Base-by-base conservation (phyloP, 1,140 invertebrate genomes). In the Epicauta chinensis region DNA sequence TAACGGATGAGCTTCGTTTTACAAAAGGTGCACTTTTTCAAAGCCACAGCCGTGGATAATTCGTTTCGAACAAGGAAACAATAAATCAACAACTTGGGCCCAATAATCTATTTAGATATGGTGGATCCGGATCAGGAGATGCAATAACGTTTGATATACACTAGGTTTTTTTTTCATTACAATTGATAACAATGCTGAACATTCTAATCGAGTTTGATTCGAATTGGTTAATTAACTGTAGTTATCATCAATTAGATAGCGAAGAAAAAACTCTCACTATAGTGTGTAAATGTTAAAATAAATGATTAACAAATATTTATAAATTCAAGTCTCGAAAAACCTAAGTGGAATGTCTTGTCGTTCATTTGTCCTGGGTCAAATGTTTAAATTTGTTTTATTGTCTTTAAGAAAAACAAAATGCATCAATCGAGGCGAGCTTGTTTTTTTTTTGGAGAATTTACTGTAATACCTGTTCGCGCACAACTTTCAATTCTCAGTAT, bases 331-430 rank as follows among this genome's bases (percentile, higher is more conserved):
- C 49, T 49, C 38, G 39, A 35, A 43, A 43, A 42, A 53, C 56
- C 12, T 61, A 61, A 61, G 59, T 61, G 59, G 59, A 61, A 61
- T 61, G 53, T 61, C 59, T 56, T 61, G 59, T 61, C 57, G 47
- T 56, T 52, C 46, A 61, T 61, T 58, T 61, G 59, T 61, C 44
- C 46, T 36, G 36, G 36, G 46, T 49, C 45, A 47, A 47, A 47
- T 47, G 45, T 47, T 47, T 49, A 35, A 49, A 30, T 49, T 49
- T 15, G 46, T 49, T 49, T 49, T 49, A 49, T 49, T 49, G 23
- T 23, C 23, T 23, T 23, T 23, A 0, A 7, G 23, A 23, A 23
- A 23, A n/a, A n/a, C n/a, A n/a, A n/a, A 23, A 23, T 23, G 23
- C 23, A 23, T 23, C 23, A 23, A 23, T n/a, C n/a, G 17, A 23